phyloP scores from a whole-genome alignment of 2,888 invertebrate genomes.

The Zelleria hepariella region DNA sequence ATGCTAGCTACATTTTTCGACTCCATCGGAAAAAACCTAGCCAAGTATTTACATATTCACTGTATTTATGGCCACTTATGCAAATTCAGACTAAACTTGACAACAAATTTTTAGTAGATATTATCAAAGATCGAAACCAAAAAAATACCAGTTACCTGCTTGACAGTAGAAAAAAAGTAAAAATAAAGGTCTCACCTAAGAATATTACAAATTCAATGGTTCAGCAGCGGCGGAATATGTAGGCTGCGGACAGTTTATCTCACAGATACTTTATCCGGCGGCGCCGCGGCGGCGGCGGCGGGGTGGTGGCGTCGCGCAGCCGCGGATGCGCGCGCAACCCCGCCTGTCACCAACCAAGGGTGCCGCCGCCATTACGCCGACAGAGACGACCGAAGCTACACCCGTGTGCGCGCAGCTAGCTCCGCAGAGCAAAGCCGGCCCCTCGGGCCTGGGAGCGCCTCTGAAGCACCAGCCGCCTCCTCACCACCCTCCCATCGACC shows the following conservation, averaged over 20 bases:
- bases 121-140: not conserved
- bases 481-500: slow-evolving; percentile 21
- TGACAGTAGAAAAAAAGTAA: slow-evolving; percentile 5
- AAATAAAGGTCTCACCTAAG: slow-evolving; percentile 22
- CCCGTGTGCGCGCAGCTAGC: slow-evolving; percentile 54
- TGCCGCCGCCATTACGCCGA: slow-evolving; percentile 53
- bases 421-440: slow-evolving; percentile 65
- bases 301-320: slow-evolving; percentile 46
- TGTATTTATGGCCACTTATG: too few species aligned
- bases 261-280: slow-evolving; percentile 18
- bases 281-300: slow-evolving; percentile 12
- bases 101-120: too few species aligned
- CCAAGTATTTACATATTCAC: too few species aligned
- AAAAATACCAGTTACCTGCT: too few species aligned
- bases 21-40: too few species aligned
- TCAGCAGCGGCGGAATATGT: slow-evolving; percentile 24
- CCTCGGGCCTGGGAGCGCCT: slow-evolving; percentile 47
- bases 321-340: slow-evolving; percentile 42
- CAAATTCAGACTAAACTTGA: too few species aligned
- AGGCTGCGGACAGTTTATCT: slow-evolving; percentile 30
- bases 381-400: slow-evolving; percentile 56
- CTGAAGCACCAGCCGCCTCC: not conserved
- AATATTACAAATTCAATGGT: slow-evolving; percentile 19
- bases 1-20: too few species aligned
- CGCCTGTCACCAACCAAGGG: slow-evolving; percentile 35